Base-by-base conservation (phyloP, 1,140 invertebrate genomes). In the Pectinophora gossypiella region DNA sequence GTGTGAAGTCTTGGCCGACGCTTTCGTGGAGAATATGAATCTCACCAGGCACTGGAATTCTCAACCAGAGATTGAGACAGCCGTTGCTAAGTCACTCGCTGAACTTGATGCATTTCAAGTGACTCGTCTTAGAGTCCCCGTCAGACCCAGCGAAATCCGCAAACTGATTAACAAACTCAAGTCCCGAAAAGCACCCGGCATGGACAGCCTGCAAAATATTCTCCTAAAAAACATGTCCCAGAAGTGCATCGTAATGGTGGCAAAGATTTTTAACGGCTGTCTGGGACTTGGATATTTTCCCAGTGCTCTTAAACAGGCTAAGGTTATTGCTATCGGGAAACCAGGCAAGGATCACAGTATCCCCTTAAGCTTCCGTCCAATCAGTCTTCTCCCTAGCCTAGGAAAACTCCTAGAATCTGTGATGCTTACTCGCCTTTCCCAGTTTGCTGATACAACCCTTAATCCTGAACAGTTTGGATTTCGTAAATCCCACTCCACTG, bases 221-320 rank as follows among this genome's bases (percentile, higher is more conserved):
- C 15, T 44, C 19, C 19, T 44, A 7, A 44, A 44, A 13, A 44
- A 44, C 19, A 19, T 44, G 42, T 20, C 42, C 19, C 42, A 20
- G 19, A 44, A 44, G n/a, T 44, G 42, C 19, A n/a, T 44, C n/a
- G 42, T 44, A 19, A 6, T 18, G 3, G 3, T 44, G 19, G 6
- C 42, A 19, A 44, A 44, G 19, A 44, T 44, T 19, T 20, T 44
- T 13, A 44, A 44, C 19, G 42, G 3, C 15, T 44, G 42, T 13
- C n/a, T 44, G 13, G 2, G 6, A 4, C 42, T 44, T 7, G 15
- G 15, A 5, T 44, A 44, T n/a, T 44, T 19, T 44, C 42, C 42
- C 6, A 18, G 15, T 19, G 6, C 15, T 9, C 19, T 4, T 4
- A 44, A 44, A 19, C 3, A 19, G 7, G 42, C 42, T 44, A 44